Conservation (phyloP, 2,888 invertebrate species). For the Julus scandinavius region DNA sequence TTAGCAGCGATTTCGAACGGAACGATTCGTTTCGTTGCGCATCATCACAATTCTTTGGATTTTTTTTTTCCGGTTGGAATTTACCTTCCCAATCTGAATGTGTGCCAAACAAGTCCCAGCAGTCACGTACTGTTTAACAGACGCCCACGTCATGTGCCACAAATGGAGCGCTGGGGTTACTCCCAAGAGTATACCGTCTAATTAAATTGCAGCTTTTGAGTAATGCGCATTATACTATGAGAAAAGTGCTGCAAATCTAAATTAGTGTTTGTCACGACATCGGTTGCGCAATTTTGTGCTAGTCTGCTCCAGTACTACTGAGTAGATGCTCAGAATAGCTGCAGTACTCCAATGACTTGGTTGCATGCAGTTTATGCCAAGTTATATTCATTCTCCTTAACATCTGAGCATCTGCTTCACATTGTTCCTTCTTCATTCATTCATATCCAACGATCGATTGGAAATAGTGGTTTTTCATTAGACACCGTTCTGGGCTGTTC, state of each 20-base stretch:
- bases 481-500: too few relatives aligned
- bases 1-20: not conserved
- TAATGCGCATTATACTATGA: not conserved
- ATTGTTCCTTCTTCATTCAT: too few relatives aligned
- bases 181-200: not conserved
- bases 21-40: not conserved
- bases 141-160: not conserved
- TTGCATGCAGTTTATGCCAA: too few relatives aligned
- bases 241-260: not conserved
- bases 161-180: conserved; percentile 13
- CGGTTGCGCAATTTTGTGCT: not conserved
- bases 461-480: too few relatives aligned
- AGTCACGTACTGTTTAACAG: not conserved
- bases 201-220: not conserved
- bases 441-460: too few relatives aligned
- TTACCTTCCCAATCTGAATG: not conserved
- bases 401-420: too few relatives aligned
- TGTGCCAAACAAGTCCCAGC: conserved; percentile 1
- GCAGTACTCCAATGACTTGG: too few relatives aligned
- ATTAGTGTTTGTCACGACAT: not conserved
- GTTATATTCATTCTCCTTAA: too few relatives aligned
- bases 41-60: not conserved
- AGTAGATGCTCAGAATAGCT: too few relatives aligned
- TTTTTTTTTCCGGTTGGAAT: not conserved
- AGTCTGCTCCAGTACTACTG: not conserved